Percentiles rank a stretch among this genome's conserved stretches.
These are phyloP conservation scores for Crotalus helleri DNA, from an alignment of 2,113 vertebrate genomes.

Conservation along the genomic window DNA sequence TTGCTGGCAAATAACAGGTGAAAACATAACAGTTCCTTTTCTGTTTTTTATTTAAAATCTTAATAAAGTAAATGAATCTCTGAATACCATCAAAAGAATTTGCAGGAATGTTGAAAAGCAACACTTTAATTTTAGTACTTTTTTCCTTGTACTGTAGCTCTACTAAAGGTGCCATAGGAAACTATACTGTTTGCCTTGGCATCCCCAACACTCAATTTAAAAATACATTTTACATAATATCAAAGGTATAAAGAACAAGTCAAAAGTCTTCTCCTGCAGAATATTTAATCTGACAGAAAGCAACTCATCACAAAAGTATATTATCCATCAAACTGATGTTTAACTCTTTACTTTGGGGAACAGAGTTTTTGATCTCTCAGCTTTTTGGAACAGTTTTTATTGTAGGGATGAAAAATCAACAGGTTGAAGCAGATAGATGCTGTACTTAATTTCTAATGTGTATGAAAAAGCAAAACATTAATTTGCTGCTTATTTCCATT, in stretches of 20 bases:
- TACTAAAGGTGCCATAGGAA: not conserved
- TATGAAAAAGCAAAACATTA: no score
- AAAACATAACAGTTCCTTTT: not conserved
- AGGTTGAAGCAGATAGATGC: no score
- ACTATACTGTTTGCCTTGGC: not conserved
- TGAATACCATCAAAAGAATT: not conserved
- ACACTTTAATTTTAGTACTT: not conserved
- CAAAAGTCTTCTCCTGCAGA: not conserved
- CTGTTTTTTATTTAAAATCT: not conserved
- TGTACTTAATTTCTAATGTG: no score
- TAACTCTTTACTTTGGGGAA: no score
- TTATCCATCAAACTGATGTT: not conserved
- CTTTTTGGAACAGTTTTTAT: no score
- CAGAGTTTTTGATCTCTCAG: no score
- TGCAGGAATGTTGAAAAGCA: not conserved
- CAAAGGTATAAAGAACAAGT: not conserved
- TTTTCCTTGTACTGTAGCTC: not conserved
- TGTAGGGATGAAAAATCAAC: no score
- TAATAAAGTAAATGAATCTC: not conserved
- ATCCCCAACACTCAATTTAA: not conserved
- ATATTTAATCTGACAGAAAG: not conserved
- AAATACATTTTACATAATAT: not conserved
- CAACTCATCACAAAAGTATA: not conserved
- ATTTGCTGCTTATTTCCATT: no score
- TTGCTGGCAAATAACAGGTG: not conserved